phyloP scores from a whole-genome alignment of 2,888 invertebrate species.

The Lordiphosa andalusiaca region DNA sequence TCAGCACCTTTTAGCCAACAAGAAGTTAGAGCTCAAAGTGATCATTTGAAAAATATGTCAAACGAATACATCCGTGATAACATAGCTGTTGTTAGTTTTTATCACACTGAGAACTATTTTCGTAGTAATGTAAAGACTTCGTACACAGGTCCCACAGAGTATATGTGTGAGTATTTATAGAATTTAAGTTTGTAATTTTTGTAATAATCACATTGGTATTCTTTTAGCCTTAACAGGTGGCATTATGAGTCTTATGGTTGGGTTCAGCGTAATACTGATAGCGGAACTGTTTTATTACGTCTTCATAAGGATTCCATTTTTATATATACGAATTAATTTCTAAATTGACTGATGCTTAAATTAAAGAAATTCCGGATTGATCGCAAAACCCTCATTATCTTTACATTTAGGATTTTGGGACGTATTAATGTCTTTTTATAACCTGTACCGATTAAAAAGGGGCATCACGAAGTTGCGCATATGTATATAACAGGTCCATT shows the following conservation, averaged over 20 bases:
- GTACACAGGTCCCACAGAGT: constrained; percentile 89
- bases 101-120: constrained; percentile 86
- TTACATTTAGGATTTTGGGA: too few relatives aligned
- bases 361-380: too few relatives aligned
- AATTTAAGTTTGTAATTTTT: background rate
- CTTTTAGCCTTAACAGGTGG: constrained; percentile 89
- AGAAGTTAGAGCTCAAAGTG: constrained; percentile 41
- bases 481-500: too few relatives aligned
- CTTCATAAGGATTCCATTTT: constrained; percentile 78
- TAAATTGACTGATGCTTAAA: too few relatives aligned
- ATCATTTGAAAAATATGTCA: constrained; percentile 50
- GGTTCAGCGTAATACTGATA: constrained; percentile 89
- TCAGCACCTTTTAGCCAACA: constrained; percentile 81
- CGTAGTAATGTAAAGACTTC: constrained; percentile 86
- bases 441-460: too few relatives aligned
- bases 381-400: too few relatives aligned
- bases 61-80: constrained; percentile 80
- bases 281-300: constrained; percentile 87
- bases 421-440: too few relatives aligned
- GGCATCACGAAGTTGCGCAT: too few relatives aligned
- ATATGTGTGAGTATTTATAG: constrained; percentile 85
- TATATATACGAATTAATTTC: too few relatives aligned
- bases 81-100: constrained; percentile 87
- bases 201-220: background rate
- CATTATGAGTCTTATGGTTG: constrained; percentile 88